A percentile compares a stretch with the other conserved stretches of the same genome.
Evolutionary conservation across 2,113 vertebrate species (phyloP).

Genomic region (Lutjanus erythropterus): DNA sequence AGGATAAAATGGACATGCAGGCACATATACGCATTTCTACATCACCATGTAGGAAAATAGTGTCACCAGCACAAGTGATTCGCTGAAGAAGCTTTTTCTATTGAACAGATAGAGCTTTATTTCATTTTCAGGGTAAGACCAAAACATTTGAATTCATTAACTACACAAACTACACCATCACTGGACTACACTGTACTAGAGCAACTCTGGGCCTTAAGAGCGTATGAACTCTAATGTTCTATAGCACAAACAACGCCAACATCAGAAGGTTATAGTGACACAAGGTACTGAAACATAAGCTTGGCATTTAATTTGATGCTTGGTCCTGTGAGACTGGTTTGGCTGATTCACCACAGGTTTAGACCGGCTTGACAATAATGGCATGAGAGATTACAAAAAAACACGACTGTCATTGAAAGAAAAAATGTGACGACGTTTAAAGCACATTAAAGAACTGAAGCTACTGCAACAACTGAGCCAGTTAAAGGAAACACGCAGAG

Average conservation of each 20-base stretch:
- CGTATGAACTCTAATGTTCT: constrained; percentile 21
- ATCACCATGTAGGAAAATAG: constrained; percentile 42
- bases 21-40: constrained; percentile 29
- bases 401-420: constrained; percentile 41
- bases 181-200: constrained; percentile 58
- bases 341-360: constrained; percentile 31
- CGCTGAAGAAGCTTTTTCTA: constrained; percentile 12
- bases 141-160: constrained; percentile 32
- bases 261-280: constrained; percentile 38
- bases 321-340: constrained; percentile 56
- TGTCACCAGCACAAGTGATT: constrained; percentile 34
- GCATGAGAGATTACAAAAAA: constrained; percentile 38
- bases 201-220: constrained; percentile 37
- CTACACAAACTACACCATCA: constrained; percentile 58
- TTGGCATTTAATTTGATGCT: constrained; percentile 39
- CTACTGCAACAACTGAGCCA: constrained; percentile 34
- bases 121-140: constrained; percentile 50
- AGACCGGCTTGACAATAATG: constrained; percentile 24
- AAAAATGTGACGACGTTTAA: constrained; percentile 23
- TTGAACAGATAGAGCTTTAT: constrained; percentile 29
- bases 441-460: constrained; percentile 29
- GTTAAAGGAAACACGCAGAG: constrained; percentile 61
- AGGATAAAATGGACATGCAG: constrained; percentile 57
- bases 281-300: constrained; percentile 40
- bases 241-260: constrained; percentile 43